Conservation (phyloP, 2,113 vertebrate genomes). For the Austrofundulus limnaeus region DNA sequence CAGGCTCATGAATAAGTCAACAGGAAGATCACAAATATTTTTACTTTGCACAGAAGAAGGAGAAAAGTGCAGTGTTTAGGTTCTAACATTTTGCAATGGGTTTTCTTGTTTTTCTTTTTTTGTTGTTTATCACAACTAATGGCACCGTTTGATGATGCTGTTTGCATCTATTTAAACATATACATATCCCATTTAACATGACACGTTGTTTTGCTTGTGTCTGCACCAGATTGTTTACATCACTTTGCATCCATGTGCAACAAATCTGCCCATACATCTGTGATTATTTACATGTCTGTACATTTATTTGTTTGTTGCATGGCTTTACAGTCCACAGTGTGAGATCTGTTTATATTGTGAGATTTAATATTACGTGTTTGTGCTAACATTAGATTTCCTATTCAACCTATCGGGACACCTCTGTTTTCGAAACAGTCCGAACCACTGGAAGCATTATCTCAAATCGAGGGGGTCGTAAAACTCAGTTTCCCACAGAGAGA, state of each 20-base stretch:
- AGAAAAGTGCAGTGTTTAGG: too few species aligned
- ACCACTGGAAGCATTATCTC: conserved; percentile 54
- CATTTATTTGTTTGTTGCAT: conserved; percentile 4
- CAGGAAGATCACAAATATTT: too few species aligned
- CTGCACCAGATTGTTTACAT: conserved; percentile 31
- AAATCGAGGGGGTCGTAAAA: conserved; percentile 62
- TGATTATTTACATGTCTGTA: conserved; percentile 25
- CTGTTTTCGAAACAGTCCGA: conserved; percentile 20
- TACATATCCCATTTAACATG: not conserved
- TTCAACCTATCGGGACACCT: conserved; percentile 29
- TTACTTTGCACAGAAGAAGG: too few species aligned
- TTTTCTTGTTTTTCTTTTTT: too few species aligned
- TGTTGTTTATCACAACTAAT: too few species aligned
- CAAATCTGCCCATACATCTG: conserved; percentile 35
- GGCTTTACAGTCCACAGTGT: conserved; percentile 2
- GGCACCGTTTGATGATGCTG: too few species aligned
- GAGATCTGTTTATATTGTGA: not conserved
- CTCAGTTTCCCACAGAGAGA: conserved; percentile 67
- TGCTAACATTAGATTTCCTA: conserved; percentile 17
- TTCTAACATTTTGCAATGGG: too few species aligned
- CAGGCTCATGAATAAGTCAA: too few species aligned
- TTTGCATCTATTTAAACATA: too few species aligned
- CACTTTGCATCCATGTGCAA: conserved; percentile 13
- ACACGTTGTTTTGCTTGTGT: conserved; percentile 5
- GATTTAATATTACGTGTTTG: conserved; percentile 1